Evolutionary conservation across 2,888 invertebrate genomes (phyloP).

Genomic region (Watsonalla cultraria): DNA sequence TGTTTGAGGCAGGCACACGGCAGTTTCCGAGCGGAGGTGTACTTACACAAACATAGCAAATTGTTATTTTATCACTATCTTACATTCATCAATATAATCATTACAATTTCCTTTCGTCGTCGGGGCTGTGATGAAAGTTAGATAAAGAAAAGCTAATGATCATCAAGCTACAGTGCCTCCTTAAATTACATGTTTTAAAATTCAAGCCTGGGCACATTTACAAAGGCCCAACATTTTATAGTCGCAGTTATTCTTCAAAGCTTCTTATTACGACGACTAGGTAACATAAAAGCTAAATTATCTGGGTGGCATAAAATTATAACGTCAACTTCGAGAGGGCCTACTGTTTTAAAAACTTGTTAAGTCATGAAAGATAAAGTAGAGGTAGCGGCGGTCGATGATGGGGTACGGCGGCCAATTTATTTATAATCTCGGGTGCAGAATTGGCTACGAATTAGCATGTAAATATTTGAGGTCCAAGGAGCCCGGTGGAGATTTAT

Average conservation of each 20-base stretch:
- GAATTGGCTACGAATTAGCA: slow-evolving; percentile 76
- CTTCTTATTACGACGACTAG: slow-evolving; percentile 33
- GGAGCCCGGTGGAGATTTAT: slow-evolving; percentile 73
- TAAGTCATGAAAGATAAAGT: slow-evolving; percentile 71
- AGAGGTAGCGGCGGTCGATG: slow-evolving; percentile 49
- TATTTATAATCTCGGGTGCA: slow-evolving; percentile 76
- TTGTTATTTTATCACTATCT: too few relatives aligned
- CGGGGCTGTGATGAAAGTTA: neutral
- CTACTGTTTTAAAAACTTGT: slow-evolving; percentile 63
- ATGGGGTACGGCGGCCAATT: slow-evolving; percentile 62
- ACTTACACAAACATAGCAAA: neutral
- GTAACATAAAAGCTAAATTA: slow-evolving; percentile 58
- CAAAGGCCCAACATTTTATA: slow-evolving; percentile 32
- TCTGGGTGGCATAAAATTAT: slow-evolving; percentile 64
- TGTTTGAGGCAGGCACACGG: slow-evolving; percentile 23
- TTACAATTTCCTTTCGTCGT: neutral
- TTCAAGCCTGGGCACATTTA: neutral
- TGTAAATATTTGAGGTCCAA: slow-evolving; percentile 78
- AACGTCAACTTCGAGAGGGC: slow-evolving; percentile 47
- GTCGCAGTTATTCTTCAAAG: slow-evolving; percentile 36
- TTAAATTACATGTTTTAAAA: neutral
- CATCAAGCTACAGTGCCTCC: neutral
- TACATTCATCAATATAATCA: neutral
- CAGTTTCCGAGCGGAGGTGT: neutral
- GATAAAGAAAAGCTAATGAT: neutral